phyloP scores from a whole-genome alignment of 2,888 invertebrate genomes.

The Tetragonula carbonaria region DNA sequence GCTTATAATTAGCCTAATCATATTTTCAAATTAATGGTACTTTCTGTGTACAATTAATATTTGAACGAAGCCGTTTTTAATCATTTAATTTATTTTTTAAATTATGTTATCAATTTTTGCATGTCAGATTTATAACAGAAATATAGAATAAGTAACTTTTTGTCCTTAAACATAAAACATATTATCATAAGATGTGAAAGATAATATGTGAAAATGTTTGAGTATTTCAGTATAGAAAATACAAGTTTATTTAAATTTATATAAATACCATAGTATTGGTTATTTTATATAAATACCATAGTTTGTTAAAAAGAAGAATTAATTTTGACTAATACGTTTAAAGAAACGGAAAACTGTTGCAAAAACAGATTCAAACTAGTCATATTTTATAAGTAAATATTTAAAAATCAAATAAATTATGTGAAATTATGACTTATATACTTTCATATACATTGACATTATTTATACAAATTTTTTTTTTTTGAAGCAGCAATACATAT shows the following conservation, averaged over 20 bases:
- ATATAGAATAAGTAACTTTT: conserved; percentile 10
- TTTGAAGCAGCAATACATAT: conserved; percentile 40
- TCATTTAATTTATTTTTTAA: conserved; percentile 26
- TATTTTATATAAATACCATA: conserved; percentile 37
- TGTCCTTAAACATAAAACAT: conserved; percentile 10
- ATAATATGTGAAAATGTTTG: conserved; percentile 9
- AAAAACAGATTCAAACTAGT: conserved; percentile 45
- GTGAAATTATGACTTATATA: conserved; percentile 32
- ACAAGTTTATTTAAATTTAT: conserved; percentile 28
- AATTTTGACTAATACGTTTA: conserved; percentile 31
- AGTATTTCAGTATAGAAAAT: conserved; percentile 11
- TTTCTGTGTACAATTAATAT: conserved; percentile 20
- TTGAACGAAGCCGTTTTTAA: neutral
- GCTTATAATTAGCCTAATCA: conserved; percentile 4
- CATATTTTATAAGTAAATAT: conserved; percentile 49
- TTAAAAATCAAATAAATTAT: conserved; percentile 32
- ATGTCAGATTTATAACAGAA: neutral
- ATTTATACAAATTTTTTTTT: conserved; percentile 29
- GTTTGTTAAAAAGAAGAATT: conserved; percentile 19
- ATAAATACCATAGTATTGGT: conserved; percentile 24
- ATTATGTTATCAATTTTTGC: conserved; percentile 19
- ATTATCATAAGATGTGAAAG: conserved; percentile 23
- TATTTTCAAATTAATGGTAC: conserved; percentile 17
- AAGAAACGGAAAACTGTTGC: conserved; percentile 29
- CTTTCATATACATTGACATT: conserved; percentile 33